Percentiles rank a stretch among this genome's conserved stretches.
phyloP scores from a whole-genome alignment of 2,113 vertebrate species.

The Lota lota region DNA sequence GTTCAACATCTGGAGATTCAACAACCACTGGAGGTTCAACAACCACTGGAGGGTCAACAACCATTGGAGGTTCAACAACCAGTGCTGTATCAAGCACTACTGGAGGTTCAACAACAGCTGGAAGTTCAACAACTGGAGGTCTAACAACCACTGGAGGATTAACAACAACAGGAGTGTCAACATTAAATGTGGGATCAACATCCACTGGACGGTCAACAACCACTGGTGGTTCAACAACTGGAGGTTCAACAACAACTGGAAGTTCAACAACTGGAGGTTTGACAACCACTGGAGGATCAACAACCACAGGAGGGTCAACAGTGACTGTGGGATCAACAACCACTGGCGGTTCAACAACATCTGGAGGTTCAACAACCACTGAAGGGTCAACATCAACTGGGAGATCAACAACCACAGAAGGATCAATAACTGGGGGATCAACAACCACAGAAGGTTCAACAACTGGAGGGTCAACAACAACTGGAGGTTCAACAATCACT shows the following conservation, averaged over 20 bases:
- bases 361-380: neutral
- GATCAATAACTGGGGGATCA: neutral
- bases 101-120: neutral
- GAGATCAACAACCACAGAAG: fast-evolving
- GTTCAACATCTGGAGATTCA: neutral
- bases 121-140: neutral
- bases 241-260: neutral
- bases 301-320: neutral
- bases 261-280: neutral
- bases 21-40: neutral
- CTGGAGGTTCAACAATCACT: neutral
- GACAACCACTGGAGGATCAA: neutral
- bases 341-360: neutral
- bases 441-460: too few relatives aligned
- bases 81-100: neutral
- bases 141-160: neutral
- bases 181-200: neutral
- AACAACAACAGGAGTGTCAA: fast-evolving
- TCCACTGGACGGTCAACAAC: neutral
- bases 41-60: neutral
- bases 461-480: neutral
- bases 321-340: neutral
- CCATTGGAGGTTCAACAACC: neutral
- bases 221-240: neutral
- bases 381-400: fast-evolving